Base-by-base conservation (phyloP, 2,888 invertebrate genomes). In the Lamellibrachia columna region DNA sequence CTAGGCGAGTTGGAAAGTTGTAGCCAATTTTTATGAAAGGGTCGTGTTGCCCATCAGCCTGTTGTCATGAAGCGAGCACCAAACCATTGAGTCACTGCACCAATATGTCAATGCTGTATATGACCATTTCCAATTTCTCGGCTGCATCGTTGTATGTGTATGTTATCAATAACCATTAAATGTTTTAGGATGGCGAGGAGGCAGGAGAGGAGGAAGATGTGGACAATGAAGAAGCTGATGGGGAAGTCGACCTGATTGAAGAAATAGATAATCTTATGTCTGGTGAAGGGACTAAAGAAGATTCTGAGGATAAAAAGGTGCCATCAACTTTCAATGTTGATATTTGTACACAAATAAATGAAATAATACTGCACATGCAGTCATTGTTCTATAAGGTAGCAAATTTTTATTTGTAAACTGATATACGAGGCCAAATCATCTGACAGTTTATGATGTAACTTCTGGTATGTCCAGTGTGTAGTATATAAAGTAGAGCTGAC, bases 151-250 rank as follows among this genome's bases (percentile, higher is more conserved):
- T 7, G 60, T 7, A 3, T 9, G 22, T 75, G 22, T 15, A n/a
- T 75, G 22, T 15, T 4, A 75, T 15, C 22, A 75, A 75, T 6
- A 11, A 75, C 3, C 22, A 15, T 75, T 75, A n/a, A 75, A 3
- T 22, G 6, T 75, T 75, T 75, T 6, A 75, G 90, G 60, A 52
- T 90, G 92, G 90, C 11, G 92, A 92, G 28, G 90, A 92, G 28
- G 92, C 15, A 28, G 92, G 40, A 9, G 53, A 52, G 52, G 53
- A 58, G 53, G 90, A 92, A 9, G 92, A 52, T 15, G 92, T 15
- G 53, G 92, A 75, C 0, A 52, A 52, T 90, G 53, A 58, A 28
- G 90, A 92, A 9, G 92, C 15, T 53, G 92, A 75, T 75, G 75
- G 22, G 15, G 75, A 75, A 22, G 75, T 75, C 22, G 75, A 75